Evolutionary conservation across 2,888 invertebrate species (phyloP), one percentile per base, ranked within the genome.

Genomic region (Seira sanloemensis): DNA sequence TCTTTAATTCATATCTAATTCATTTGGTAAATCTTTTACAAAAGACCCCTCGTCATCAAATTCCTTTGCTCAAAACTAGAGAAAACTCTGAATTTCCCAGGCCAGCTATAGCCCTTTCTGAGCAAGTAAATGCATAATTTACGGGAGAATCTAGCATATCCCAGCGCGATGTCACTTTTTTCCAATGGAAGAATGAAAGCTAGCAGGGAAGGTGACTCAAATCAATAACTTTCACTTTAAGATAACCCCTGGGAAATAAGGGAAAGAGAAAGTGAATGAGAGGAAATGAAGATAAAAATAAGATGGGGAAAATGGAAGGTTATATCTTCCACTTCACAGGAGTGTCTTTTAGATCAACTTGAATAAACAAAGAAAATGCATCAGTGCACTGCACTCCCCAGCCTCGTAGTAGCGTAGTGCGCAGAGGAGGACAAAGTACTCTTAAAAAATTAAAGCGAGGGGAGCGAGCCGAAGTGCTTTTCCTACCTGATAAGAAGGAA

Each of bases 401-500:
- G 5, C 5, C 37, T 37, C 37, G 68, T n/a, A 62, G 19, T 16
- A 19, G 26, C 58, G 72, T 19, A n/a, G 27, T 72, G 58, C 72
- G 58, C 18, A 46, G 54, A 71, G 21, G 26, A 21, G 2, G 66
- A 26, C 68, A 19, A 26, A 19, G 58, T 67, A 12, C 27, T 65
- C 21, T 24, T 58, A 78, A 78, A 26, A 23, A 54, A 71, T 54
- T 54, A 69, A 65, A 26, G 78, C 24, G 23, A 69, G 71, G 25
- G 37, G n/a, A 23, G 18, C 24, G 68, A 7, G 58, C 18, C 23
- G 18, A 54, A 24, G 12, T 21, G 19, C 12, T 58, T 26, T 27
- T 27, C 89, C 88, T 87, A 93, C 93, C 91, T 76, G 93, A 93
- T 27, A 90, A 90, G 88, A 93, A 93, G 81, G 91, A 90, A 18